Evolutionary conservation across 2,113 vertebrate species (phyloP).

Genomic region (Otis tarda): DNA sequence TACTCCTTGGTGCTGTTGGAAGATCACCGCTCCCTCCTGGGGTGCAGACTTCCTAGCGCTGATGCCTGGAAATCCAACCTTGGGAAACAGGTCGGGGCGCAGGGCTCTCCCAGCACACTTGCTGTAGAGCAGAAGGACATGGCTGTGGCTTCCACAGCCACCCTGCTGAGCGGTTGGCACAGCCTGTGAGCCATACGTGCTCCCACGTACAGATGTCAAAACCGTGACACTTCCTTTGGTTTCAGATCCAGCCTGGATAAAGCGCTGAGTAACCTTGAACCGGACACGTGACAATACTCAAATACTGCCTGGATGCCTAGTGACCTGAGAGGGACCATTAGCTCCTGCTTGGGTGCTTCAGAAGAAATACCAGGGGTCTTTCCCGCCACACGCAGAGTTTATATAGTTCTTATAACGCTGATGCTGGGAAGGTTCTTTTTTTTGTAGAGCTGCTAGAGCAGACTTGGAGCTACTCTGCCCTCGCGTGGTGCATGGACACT

Average conservation of each 20-base stretch:
- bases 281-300: neutral
- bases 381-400: fast-evolving
- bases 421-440: neutral
- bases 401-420: fast-evolving
- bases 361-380: neutral
- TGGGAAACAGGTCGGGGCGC: neutral
- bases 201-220: neutral
- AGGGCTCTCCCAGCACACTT: neutral
- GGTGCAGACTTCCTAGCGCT: neutral
- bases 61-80: neutral
- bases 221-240: neutral
- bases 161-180: fast-evolving
- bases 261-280: neutral
- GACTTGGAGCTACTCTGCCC: conserved; percentile 34
- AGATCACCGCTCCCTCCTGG: neutral
- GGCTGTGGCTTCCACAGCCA: neutral
- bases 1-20: neutral
- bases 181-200: too few relatives aligned
- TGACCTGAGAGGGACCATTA: neutral
- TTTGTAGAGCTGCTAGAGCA: neutral
- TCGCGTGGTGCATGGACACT: neutral
- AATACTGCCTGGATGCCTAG: neutral
- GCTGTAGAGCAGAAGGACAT: neutral
- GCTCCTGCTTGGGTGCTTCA: neutral
- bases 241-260: neutral